Conservation (phyloP, 2,888 invertebrate genomes). For the Spilarctia lutea region DNA sequence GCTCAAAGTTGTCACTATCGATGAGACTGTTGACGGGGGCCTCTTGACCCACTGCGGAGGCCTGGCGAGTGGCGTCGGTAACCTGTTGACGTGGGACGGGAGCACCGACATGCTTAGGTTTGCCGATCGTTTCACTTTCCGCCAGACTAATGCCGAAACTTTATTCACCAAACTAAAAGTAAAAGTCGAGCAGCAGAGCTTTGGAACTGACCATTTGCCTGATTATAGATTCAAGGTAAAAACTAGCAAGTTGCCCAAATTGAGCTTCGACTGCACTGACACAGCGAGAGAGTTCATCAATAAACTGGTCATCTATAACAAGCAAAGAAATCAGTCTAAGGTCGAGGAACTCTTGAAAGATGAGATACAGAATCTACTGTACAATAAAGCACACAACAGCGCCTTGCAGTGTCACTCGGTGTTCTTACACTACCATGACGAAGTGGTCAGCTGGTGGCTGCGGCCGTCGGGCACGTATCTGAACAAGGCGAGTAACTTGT, state of each 20-base stretch:
- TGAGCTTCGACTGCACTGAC: constrained; percentile 11
- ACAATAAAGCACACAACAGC: not conserved
- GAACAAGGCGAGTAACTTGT: not conserved
- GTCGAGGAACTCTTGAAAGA: not conserved
- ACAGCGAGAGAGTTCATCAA: constrained; percentile 24
- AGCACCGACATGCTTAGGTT: not conserved
- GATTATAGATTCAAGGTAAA: constrained; percentile 20
- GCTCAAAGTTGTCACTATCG: not conserved
- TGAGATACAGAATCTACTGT: not conserved
- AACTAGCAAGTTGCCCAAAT: constrained; percentile 22
- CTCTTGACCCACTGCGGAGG: not conserved
- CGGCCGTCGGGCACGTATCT: too few species aligned
- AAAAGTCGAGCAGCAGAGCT: not conserved
- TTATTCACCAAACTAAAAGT: not conserved
- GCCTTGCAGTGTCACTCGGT: not conserved
- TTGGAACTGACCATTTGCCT: not conserved
- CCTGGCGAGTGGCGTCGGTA: not conserved
- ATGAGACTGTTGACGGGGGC: not conserved
- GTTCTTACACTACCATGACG: not conserved
- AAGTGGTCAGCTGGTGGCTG: not conserved
- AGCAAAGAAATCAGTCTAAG: constrained; percentile 18
- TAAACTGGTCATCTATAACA: constrained; percentile 23
- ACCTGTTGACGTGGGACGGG: not conserved
- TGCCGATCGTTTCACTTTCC: not conserved
- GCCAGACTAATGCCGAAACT: not conserved